Percentiles rank a stretch among this genome's conserved stretches.
phyloP scores from a whole-genome alignment of 2,888 invertebrate species.

The Macaria liturata region DNA sequence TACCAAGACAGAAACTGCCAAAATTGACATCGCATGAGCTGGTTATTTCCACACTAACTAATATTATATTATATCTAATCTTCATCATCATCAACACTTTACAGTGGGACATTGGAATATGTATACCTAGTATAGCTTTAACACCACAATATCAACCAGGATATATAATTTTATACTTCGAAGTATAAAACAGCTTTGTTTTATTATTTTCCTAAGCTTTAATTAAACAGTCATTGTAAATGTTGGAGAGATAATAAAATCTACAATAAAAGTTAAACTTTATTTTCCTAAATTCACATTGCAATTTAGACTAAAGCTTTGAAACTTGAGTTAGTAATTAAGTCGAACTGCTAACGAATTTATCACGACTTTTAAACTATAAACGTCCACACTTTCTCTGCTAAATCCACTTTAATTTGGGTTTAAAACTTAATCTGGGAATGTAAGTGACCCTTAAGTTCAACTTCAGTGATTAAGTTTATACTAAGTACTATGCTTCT shows the following conservation, averaged over 20 bases:
- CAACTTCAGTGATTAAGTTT: constrained; percentile 19
- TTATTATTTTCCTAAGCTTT: too few relatives aligned
- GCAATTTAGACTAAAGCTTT: constrained; percentile 1
- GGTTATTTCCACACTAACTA: too few relatives aligned
- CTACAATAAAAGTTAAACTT: not conserved
- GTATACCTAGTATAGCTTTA: too few relatives aligned
- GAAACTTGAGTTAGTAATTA: constrained; percentile 11
- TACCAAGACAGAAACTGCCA: too few relatives aligned
- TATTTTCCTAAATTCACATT: constrained; percentile 2
- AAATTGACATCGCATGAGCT: too few relatives aligned
- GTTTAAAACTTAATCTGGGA: constrained; percentile 23
- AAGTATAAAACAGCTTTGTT: too few relatives aligned
- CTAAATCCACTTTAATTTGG: constrained; percentile 13
- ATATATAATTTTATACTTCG: too few relatives aligned
- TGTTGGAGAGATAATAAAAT: not conserved
- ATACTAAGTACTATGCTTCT: constrained; percentile 13
- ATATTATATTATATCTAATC: too few relatives aligned
- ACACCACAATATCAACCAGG: too few relatives aligned
- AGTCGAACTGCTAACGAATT: constrained; percentile 8
- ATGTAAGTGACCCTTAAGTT: constrained; percentile 19
- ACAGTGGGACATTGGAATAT: too few relatives aligned
- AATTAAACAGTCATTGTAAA: not conserved
- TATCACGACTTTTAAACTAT: constrained; percentile 16
- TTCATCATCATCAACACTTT: too few relatives aligned
- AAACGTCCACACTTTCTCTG: constrained; percentile 18